Conservation (phyloP, 2,888 invertebrate species). For the Glyphotaelius pellucidus region DNA sequence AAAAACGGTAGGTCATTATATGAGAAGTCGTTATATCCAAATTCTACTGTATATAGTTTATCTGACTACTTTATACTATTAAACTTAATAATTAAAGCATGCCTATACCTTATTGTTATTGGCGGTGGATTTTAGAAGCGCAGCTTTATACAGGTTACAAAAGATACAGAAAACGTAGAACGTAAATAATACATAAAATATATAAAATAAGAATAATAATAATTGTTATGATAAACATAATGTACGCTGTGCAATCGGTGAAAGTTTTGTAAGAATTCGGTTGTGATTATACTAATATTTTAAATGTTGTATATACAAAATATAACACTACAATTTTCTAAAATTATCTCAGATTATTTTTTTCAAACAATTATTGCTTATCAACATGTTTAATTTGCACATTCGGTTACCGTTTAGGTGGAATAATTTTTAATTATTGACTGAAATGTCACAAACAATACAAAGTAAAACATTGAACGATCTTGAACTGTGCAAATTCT, state of each 20-base stretch:
- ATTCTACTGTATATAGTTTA: no score
- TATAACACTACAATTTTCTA: background rate
- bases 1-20: no score
- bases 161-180: slow-evolving; percentile 2
- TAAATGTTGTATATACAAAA: background rate
- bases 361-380: background rate
- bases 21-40: no score
- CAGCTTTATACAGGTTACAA: background rate
- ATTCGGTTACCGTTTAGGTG: background rate
- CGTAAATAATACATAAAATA: background rate
- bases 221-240: background rate
- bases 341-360: background rate
- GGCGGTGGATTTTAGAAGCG: background rate
- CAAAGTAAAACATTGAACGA: background rate
- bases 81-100: background rate
- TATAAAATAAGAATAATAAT: background rate
- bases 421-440: background rate
- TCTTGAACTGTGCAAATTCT: background rate
- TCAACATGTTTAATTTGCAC: background rate
- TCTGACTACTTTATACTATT: no score
- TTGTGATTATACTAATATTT: background rate
- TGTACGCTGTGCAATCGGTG: background rate
- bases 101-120: background rate
- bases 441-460: background rate
- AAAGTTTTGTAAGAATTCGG: background rate